Base-by-base conservation (phyloP, 2,888 invertebrate species). In the Pandemis corylana region DNA sequence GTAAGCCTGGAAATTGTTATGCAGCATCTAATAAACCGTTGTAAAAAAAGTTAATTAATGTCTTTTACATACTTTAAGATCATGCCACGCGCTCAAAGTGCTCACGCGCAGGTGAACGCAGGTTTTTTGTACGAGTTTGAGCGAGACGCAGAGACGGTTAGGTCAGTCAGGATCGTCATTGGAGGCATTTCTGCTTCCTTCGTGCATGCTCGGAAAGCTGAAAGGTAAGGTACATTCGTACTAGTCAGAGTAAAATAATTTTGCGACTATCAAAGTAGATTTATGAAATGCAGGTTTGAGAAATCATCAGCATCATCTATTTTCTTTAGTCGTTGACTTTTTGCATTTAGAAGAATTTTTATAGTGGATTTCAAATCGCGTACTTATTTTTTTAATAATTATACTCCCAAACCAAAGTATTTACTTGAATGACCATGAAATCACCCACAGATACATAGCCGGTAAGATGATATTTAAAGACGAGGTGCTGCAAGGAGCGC, bases 61-160 rank as follows among this genome's bases (percentile, higher is more conserved):
- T 20, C 1, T 20, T 20, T 20, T 20, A 20, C 20, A 1, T 20
- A 51, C 69, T 83, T 92, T 73, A 80, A 97, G 97, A 95, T 97
- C 72, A 96, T 96, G 95, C 95, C 96, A 2, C 91, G 97, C 73
- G 95, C 96, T 2, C 96, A 97, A 89, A 97, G 97, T 82, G 96
- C 97, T 0, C 97, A 97, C 80, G 97, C 97, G 0, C 95, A 96
- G 82, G 96, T 97, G 0, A 97, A 97, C 80, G 96, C 96, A 15
- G 97, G 95, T 5, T 97, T 97, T 84, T 88, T 96, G 0, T 95
- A 96, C 75, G 94, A 95, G 83, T 85, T 97, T 63, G 85, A 94
- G 71, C 74, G 81, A 0, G 69, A 86, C 1, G 75, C 78, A 42
- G 83, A 85, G 12, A 59, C 83, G 7, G 82, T 79, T 90, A 49